phyloP scores from a whole-genome alignment of 2,113 vertebrate genomes.

The Petrocephalus zakoni region DNA sequence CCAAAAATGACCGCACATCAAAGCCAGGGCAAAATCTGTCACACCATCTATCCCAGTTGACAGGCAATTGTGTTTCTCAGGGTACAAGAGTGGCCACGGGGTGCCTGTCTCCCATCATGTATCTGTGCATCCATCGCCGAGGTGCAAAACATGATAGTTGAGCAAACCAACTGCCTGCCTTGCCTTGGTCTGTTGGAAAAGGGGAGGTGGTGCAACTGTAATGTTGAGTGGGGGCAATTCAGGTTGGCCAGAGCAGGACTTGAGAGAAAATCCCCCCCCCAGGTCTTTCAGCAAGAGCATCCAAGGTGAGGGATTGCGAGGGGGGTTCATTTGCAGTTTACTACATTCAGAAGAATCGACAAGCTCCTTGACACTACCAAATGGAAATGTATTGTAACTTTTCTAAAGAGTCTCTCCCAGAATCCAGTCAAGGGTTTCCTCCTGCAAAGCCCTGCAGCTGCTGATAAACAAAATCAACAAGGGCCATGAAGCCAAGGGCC shows the following conservation, averaged over 20 bases:
- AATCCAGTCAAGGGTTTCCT: conserved; percentile 56
- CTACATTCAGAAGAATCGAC: conserved; percentile 51
- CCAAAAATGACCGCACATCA: background rate
- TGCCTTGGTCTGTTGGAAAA: background rate
- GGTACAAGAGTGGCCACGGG: background rate
- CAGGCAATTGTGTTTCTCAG: background rate
- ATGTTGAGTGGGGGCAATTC: background rate
- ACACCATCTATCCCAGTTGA: background rate
- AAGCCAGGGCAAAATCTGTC: background rate
- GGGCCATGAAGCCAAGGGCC: conserved; percentile 37
- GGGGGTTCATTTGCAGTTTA: conserved; percentile 55
- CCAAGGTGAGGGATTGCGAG: background rate
- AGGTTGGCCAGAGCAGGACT: conserved; percentile 27
- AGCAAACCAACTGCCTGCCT: background rate
- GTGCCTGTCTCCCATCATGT: background rate
- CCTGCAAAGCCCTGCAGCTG: conserved; percentile 45
- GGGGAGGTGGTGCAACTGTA: background rate
- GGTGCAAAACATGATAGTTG: background rate
- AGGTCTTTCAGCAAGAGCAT: background rate
- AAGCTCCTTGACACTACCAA: conserved; percentile 25
- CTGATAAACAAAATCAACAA: conserved; percentile 66
- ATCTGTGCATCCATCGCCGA: background rate
- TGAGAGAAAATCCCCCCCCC: conserved; percentile 5
- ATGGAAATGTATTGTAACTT: background rate
- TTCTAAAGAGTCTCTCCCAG: background rate